phyloP scores from a whole-genome alignment of 2,797 vertebrate species.

The Sciurus vulgaris region DNA sequence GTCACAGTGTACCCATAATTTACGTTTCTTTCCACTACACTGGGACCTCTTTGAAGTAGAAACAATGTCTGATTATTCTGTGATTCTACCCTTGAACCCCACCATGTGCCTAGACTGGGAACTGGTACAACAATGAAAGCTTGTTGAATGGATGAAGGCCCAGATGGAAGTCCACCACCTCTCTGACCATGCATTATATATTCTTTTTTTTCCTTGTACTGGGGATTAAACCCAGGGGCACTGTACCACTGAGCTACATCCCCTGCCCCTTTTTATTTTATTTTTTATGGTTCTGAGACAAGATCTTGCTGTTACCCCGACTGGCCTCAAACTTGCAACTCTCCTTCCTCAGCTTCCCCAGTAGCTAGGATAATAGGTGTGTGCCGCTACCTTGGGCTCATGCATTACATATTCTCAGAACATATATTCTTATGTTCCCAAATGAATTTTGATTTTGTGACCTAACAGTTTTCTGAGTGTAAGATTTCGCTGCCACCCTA shows the following conservation, averaged over 20 bases:
- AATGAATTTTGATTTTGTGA: neutral
- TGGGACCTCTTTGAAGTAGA: neutral
- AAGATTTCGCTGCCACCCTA: neutral
- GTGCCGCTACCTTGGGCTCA: too few species aligned
- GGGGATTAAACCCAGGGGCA: too few species aligned
- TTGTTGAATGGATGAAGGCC: neutral
- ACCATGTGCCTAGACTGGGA: neutral
- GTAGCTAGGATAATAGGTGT: too few species aligned
- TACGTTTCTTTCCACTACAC: neutral
- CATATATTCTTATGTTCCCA: neutral
- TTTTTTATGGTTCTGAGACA: too few species aligned
- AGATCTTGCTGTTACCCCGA: too few species aligned
- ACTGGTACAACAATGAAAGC: neutral
- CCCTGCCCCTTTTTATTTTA: too few species aligned
- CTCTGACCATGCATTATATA: neutral
- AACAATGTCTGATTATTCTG: neutral
- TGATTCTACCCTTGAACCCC: neutral
- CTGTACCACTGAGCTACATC: too few species aligned
- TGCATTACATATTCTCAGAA: neutral
- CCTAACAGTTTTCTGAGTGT: neutral
- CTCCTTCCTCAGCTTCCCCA: too few species aligned
- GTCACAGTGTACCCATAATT: neutral
- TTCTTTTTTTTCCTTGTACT: too few species aligned
- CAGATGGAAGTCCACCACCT: neutral
- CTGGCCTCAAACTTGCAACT: too few species aligned